Conservation (phyloP, 2,113 vertebrate species). For the Gallinago media region DNA sequence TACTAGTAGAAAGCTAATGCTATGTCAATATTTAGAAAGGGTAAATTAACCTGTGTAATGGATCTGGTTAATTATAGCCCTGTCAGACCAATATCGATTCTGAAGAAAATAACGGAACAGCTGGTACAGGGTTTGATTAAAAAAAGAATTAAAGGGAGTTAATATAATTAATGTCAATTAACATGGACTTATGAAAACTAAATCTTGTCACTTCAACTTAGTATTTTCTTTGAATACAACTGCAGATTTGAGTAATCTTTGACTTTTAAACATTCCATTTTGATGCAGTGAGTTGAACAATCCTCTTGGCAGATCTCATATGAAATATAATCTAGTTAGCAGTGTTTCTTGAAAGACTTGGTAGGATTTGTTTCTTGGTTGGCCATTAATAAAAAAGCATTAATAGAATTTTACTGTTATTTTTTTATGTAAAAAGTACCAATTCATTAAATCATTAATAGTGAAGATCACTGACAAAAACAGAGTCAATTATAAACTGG, state of each 20-base stretch:
- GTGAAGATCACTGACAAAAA: not conserved
- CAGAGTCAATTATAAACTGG: not conserved
- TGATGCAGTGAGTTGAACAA: not conserved
- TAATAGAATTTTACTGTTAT: not conserved
- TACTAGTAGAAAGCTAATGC: not conserved
- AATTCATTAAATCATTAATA: not conserved
- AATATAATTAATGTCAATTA: constrained; percentile 4
- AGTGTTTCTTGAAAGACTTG: not conserved
- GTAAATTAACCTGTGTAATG: not conserved
- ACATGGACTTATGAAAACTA: not conserved
- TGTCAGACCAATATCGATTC: not conserved
- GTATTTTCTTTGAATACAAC: not conserved
- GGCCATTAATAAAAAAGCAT: not conserved
- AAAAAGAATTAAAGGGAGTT: not conserved
- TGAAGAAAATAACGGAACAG: not conserved
- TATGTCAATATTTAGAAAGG: not conserved
- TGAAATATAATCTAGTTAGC: not conserved
- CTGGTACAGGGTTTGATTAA: not conserved
- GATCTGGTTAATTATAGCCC: not conserved
- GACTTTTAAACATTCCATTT: not conserved
- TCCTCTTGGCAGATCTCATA: too few species aligned
- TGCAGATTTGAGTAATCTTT: not conserved
- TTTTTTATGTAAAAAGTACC: not conserved
- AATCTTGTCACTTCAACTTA: not conserved
- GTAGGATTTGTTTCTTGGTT: not conserved